Conservation (phyloP, 2,888 invertebrate species). For the Esperia sulphurella region DNA sequence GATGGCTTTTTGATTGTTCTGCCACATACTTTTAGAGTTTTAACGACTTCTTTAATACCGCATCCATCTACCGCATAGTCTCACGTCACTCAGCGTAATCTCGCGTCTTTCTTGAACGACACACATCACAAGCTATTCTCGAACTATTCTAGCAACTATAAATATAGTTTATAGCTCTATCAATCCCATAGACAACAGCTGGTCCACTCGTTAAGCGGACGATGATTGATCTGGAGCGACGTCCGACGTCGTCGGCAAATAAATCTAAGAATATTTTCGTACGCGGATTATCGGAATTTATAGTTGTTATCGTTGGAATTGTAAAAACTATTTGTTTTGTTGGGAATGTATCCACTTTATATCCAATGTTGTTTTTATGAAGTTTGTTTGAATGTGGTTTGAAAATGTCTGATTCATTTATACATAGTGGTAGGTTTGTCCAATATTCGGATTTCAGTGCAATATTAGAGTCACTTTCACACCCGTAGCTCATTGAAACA, state of each 20-base stretch:
- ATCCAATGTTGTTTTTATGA: background rate
- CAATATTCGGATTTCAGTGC: too few relatives aligned
- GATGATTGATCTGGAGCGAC: conserved; percentile 68
- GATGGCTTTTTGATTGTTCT: too few relatives aligned
- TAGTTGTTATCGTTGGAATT: conserved; percentile 15
- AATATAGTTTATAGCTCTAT: conserved; percentile 75
- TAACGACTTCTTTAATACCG: conserved; percentile 16
- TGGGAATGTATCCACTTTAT: background rate
- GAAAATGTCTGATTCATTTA: background rate
- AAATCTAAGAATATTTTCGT: conserved; percentile 35
- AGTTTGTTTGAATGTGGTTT: background rate
- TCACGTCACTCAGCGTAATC: conserved; percentile 19
- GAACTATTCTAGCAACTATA: conserved; percentile 58
- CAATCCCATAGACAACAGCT: conserved; percentile 70
- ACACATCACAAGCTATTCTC: conserved; percentile 57
- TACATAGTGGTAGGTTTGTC: too few relatives aligned
- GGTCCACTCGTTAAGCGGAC: conserved; percentile 66
- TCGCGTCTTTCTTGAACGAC: conserved; percentile 40
- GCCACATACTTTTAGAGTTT: too few relatives aligned
- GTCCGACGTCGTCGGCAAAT: conserved; percentile 27
- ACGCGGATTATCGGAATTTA: conserved; percentile 32
- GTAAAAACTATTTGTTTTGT: conserved; percentile 1
- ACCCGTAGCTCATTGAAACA: too few relatives aligned
- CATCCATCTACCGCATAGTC: conserved; percentile 17
- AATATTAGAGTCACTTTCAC: too few relatives aligned